Percentiles rank a stretch among this genome's conserved stretches.
Conservation (phyloP, 2,113 vertebrate genomes). For the Myrmecobius fasciatus region DNA sequence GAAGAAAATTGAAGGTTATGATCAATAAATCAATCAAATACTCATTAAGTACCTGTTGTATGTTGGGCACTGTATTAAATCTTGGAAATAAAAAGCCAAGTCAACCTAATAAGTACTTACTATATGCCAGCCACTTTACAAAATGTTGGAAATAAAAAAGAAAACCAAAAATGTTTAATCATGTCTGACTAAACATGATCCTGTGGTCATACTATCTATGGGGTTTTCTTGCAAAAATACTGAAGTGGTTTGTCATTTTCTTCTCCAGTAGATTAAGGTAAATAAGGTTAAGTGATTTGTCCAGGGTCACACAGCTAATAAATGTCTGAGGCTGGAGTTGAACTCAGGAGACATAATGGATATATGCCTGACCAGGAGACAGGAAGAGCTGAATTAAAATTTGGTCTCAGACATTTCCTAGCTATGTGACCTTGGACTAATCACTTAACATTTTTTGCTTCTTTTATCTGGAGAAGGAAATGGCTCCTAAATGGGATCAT, state of each 20-base stretch:
- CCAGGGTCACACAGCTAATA: neutral
- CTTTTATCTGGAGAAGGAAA: neutral
- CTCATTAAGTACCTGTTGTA: neutral
- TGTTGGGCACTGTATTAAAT: no score
- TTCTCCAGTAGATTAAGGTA: neutral
- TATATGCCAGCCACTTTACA: no score
- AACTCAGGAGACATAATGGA: neutral
- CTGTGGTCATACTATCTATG: neutral
- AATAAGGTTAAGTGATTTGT: neutral
- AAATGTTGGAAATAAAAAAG: no score
- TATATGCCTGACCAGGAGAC: neutral
- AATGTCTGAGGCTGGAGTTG: no score
- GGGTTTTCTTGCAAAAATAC: neutral
- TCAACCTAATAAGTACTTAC: no score
- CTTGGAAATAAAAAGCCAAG: no score
- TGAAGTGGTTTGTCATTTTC: neutral
- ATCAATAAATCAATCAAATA: neutral
- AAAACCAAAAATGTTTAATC: no score
- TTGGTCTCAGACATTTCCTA: neutral
- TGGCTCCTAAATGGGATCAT: neutral
- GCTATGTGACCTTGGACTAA: neutral
- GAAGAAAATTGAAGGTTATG: neutral
- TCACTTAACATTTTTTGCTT: neutral
- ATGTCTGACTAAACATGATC: neutral
- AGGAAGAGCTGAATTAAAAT: neutral